These are phyloP conservation scores for Saccostrea glomerata DNA, from an alignment of 1,140 invertebrate genomes.

Conservation along the genomic window DNA sequence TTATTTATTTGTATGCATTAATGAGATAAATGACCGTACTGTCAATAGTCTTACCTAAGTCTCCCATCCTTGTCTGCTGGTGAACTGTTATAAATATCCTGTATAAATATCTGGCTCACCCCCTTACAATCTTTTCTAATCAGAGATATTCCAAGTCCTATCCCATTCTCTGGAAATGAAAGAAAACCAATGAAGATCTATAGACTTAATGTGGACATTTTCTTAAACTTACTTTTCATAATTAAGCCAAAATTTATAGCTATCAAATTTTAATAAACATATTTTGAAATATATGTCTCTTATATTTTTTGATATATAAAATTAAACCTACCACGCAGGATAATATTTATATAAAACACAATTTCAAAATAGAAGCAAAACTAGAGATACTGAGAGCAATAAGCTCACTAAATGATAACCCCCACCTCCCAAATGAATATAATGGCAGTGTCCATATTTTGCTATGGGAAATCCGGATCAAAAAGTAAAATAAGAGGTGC, in stretches of 20 bases:
- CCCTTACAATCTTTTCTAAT: conserved; percentile 70
- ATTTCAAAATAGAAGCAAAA: background rate
- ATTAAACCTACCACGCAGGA: no score
- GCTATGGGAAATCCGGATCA: no score
- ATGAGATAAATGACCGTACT: background rate
- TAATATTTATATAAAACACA: no score
- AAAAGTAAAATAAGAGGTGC: no score
- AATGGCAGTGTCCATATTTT: no score
- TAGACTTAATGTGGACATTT: background rate
- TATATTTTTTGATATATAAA: background rate
- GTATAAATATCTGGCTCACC: conserved; percentile 69
- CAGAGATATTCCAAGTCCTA: conserved; percentile 70
- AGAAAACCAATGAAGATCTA: background rate
- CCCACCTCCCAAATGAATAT: no score
- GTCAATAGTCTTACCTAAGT: conserved; percentile 63
- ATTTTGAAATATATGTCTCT: background rate
- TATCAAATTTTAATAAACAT: background rate
- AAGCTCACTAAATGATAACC: no score
- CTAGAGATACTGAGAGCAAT: no score
- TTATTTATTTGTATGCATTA: no score
- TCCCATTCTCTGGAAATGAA: conserved; percentile 64
- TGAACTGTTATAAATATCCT: conserved; percentile 70
- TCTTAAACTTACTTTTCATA: background rate
- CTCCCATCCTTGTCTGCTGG: conserved; percentile 68
- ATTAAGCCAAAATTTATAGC: no score